phyloP scores from a whole-genome alignment of 2,888 invertebrate species.

The Sinotaia quadrata region DNA sequence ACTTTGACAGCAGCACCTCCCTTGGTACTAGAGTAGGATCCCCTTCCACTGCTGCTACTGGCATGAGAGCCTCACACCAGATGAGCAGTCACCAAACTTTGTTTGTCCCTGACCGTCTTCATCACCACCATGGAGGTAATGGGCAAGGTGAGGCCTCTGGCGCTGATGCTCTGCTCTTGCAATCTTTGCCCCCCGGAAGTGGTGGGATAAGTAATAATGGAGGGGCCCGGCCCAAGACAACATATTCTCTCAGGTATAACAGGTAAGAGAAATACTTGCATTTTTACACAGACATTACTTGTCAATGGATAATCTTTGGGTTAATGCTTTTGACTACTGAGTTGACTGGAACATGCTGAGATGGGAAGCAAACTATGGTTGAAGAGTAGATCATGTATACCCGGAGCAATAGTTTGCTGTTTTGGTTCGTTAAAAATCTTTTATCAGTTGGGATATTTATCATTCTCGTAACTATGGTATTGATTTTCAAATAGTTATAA shows the following conservation, averaged over 20 bases:
- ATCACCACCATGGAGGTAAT: neutral
- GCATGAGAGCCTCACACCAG: neutral
- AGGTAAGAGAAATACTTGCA: conserved; percentile 39
- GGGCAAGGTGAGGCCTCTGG: neutral
- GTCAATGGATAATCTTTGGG: too few species aligned
- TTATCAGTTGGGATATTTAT: too few species aligned
- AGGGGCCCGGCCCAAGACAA: conserved; percentile 66
- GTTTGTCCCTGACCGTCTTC: neutral
- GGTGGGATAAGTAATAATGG: neutral
- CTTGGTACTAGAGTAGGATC: neutral
- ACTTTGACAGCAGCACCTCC: conserved; percentile 3
- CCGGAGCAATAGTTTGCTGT: too few species aligned
- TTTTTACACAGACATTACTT: too few species aligned
- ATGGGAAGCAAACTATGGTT: too few species aligned
- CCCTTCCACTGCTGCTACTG: neutral
- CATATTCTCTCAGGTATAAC: conserved; percentile 58
- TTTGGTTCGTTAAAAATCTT: too few species aligned
- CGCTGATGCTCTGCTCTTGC: neutral
- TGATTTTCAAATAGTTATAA: too few species aligned
- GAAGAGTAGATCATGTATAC: too few species aligned
- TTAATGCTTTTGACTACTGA: too few species aligned
- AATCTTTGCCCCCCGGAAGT: neutral
- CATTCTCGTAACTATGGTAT: too few species aligned
- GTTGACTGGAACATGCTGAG: too few species aligned
- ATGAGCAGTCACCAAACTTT: neutral